Evolutionary conservation across 2,888 invertebrate species (phyloP).

Genomic region (Spisula solida): DNA sequence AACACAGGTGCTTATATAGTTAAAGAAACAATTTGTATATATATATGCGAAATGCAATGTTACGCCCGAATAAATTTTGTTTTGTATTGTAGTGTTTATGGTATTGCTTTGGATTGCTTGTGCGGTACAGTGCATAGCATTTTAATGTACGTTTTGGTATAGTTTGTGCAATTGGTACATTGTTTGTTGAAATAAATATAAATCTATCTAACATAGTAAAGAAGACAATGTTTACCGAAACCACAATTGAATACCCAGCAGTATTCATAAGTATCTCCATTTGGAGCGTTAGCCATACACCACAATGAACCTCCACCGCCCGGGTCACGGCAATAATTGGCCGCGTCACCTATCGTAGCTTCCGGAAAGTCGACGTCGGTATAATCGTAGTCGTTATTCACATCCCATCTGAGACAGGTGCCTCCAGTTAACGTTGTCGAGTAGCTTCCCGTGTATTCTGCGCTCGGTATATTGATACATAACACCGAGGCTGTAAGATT

Average conservation of each 20-base stretch:
- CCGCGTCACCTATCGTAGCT: not conserved
- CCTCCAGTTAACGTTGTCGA: not conserved
- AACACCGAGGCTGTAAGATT: not conserved
- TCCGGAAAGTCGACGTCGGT: not conserved
- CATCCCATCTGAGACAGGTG: not conserved
- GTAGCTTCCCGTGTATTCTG: not conserved
- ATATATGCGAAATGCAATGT: no score
- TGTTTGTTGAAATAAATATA: no score
- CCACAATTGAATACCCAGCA: not conserved
- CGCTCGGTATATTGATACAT: not conserved
- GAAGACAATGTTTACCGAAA: not conserved
- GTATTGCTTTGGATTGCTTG: no score
- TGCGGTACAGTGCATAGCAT: no score
- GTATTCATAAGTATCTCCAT: not conserved
- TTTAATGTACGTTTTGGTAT: no score
- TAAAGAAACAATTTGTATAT: no score
- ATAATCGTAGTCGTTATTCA: not conserved
- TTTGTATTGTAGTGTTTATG: no score
- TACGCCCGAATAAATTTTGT: no score
- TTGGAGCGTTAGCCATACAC: not conserved
- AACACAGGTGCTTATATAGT: no score
- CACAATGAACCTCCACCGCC: not conserved
- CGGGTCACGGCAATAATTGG: not conserved
- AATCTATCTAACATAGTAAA: not conserved
- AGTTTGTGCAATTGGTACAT: no score